Base-by-base conservation (phyloP, 1,140 invertebrate genomes). In the Liolophura sinensis region DNA sequence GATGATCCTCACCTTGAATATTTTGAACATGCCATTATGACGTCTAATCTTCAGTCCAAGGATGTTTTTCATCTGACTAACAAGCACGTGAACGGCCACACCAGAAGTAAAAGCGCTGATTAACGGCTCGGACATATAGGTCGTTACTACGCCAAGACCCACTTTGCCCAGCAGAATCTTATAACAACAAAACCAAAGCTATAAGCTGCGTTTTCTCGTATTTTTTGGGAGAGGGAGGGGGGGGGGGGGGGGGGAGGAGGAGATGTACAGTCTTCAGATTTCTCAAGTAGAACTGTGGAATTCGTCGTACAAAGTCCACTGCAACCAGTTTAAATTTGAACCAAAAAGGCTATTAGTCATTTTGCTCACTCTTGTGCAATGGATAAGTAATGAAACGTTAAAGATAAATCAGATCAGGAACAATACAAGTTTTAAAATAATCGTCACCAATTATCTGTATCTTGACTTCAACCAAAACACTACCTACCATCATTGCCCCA, bases 21-120 rank as follows among this genome's bases (percentile, higher is more conserved):
- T 68, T 70, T 82, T 84, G 27, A 78, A 74, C 27, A 72, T 56
- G 50, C 84, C 84, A 60, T 69, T 77, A 50, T 76, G 71, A 25
- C 77, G 54, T 9, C 64, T 64, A 7, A 79, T 20, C 50, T 73
- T 56, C 18, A 86, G 76, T 18, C 83, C 86, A 56, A 87, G 73
- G 1, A 86, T 67, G 62, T 78, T 70, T 68, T 75, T 78, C 12
- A 86, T 66, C 74, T 87, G 86, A 71, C 80, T 81, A 12, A 77
- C 79, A 22, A 82, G 73, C 9, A 86, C 85, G 68, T 87, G 85
- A 58, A 85, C 72, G 5, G 85, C 84, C 47, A 84, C 80, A 11
- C 82, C 86, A 16, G 82, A 81, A 51, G 85, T 84, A 66, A 87
- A 86, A 15, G 81, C 84, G 55, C 84, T 82, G 9, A 87, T 79